These are phyloP conservation scores for Xenopus petersii DNA, from an alignment of 2,797 vertebrate genomes.

Conservation along the genomic window DNA sequence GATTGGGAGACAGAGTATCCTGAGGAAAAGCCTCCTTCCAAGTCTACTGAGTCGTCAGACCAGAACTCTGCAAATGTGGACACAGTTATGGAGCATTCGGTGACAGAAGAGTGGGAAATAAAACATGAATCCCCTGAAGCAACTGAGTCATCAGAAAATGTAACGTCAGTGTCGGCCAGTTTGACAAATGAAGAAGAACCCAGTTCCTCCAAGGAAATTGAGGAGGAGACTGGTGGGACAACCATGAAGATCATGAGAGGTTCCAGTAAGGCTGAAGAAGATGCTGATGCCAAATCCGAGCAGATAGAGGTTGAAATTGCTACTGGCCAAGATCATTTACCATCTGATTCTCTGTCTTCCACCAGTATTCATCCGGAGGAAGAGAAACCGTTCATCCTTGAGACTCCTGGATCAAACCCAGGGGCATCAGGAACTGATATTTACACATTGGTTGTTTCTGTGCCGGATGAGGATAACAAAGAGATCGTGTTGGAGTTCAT, in stretches of 20 bases:
- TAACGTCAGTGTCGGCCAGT: background rate
- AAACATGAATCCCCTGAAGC: conserved; percentile 9
- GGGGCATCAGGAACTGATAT: background rate
- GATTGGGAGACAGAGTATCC: conserved; percentile 33
- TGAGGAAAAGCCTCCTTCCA: background rate
- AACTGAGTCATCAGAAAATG: background rate
- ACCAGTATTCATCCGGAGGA: background rate
- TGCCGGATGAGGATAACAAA: background rate
- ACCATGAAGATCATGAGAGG: background rate
- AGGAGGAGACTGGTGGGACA: background rate
- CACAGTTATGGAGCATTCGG: background rate
- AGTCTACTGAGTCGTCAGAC: background rate
- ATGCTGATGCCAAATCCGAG: background rate
- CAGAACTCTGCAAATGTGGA: background rate
- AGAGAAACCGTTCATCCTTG: background rate
- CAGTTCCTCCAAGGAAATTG: background rate
- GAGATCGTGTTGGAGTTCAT: conserved; percentile 6
- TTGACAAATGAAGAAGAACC: background rate
- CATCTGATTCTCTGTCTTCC: background rate
- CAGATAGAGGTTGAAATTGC: background rate
- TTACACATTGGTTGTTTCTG: background rate
- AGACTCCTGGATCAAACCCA: background rate
- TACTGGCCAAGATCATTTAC: background rate
- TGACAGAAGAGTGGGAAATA: conserved; percentile 27
- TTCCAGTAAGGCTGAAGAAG: conserved; percentile 1